phyloP scores from a whole-genome alignment of 2,113 vertebrate genomes.

The Cromileptes altivelis region DNA sequence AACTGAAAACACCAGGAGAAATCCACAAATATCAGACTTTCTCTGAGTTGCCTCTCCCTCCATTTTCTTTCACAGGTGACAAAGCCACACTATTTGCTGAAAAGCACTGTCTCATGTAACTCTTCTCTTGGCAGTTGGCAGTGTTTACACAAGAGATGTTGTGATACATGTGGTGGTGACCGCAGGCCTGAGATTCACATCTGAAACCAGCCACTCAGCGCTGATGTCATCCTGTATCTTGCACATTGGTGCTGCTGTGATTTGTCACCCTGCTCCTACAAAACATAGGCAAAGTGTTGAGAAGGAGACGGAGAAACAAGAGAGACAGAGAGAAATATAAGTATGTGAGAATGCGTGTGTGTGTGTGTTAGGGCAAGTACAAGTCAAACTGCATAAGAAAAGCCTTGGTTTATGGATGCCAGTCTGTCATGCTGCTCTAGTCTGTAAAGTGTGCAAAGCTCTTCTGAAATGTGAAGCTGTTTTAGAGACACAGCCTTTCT shows the following conservation, averaged over 20 bases:
- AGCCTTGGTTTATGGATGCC: slow-evolving; percentile 18
- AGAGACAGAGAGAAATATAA: neutral
- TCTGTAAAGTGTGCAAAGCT: slow-evolving; percentile 16
- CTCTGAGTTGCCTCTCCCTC: neutral
- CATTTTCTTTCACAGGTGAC: slow-evolving; percentile 28
- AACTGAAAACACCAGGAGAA: neutral
- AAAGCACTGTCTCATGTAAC: slow-evolving; percentile 30
- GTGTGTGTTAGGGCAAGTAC: neutral
- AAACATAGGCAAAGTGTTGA: slow-evolving; percentile 34
- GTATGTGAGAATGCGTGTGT: neutral
- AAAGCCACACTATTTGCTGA: slow-evolving; percentile 51
- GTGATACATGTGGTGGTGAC: slow-evolving; percentile 40
- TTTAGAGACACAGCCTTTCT: neutral
- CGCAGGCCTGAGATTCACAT: slow-evolving; percentile 30
- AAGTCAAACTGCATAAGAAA: slow-evolving; percentile 28
- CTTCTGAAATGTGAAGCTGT: slow-evolving; percentile 19
- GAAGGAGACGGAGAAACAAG: slow-evolving; percentile 22
- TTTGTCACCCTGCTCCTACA: slow-evolving; percentile 62
- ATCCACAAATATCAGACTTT: neutral
- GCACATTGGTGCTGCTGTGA: slow-evolving; percentile 48
- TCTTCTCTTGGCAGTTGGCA: neutral
- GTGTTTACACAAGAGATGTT: slow-evolving; percentile 51
- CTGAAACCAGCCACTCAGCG: slow-evolving; percentile 6
- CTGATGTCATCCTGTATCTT: slow-evolving; percentile 68
- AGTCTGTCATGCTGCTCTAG: neutral